These are phyloP conservation scores for Akabosia matsudoensis DNA, from an alignment of 1,140 invertebrate species.

Conservation along the genomic window DNA sequence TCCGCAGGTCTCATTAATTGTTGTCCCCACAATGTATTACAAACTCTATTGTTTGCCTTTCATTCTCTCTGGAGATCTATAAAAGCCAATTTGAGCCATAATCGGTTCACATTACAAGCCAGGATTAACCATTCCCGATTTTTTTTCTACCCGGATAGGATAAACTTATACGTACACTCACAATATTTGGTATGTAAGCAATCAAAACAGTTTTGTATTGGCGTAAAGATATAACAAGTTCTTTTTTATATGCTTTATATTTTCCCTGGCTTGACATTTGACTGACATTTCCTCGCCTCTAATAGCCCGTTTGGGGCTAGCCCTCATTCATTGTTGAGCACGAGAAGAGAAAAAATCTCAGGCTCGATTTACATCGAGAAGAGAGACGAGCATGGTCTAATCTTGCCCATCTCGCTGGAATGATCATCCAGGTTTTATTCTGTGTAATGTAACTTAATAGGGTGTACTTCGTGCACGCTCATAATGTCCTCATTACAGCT, in stretches of 20 bases:
- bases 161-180: background rate
- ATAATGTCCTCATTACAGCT: background rate
- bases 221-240: background rate
- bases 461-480: background rate
- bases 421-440: background rate
- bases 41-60: background rate
- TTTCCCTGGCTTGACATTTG: constrained; percentile 45
- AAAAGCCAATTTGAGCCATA: background rate
- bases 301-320: constrained; percentile 45
- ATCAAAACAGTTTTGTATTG: background rate
- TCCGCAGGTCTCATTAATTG: no score
- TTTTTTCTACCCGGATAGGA: background rate
- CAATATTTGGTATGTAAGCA: background rate
- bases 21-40: background rate
- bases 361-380: background rate
- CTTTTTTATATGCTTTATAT: background rate
- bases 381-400: background rate
- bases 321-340: background rate
- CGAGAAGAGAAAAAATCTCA: background rate
- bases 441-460: background rate
- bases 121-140: background rate
- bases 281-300: constrained; percentile 48
- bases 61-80: background rate
- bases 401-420: background rate
- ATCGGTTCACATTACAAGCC: constrained; percentile 6